A percentile compares a stretch with the other conserved stretches of the same genome.
These are phyloP conservation scores for Syngnathoides biaculeatus DNA, from an alignment of 2,113 vertebrate species.

Conservation along the genomic window DNA sequence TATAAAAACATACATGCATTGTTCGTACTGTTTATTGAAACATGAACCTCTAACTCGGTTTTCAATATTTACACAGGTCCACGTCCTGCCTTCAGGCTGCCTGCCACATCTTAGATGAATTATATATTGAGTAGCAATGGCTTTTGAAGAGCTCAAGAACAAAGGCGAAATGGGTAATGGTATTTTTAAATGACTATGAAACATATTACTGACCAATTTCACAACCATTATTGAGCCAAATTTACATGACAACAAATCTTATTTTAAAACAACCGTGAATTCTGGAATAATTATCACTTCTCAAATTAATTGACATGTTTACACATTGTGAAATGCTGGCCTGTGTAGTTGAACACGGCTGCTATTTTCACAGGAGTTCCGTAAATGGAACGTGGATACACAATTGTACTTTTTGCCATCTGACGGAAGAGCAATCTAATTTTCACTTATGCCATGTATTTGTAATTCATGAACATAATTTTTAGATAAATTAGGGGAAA, in stretches of 20 bases:
- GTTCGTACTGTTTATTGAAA: not conserved
- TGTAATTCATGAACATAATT: too few relatives aligned
- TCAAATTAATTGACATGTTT: not conserved
- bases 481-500: not conserved
- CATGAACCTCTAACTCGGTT: not conserved
- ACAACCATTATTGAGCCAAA: not conserved
- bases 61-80: conserved; percentile 20
- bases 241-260: not conserved
- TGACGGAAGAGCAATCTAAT: too few relatives aligned
- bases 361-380: too few relatives aligned
- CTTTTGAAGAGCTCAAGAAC: conserved; percentile 75
- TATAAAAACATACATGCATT: not conserved
- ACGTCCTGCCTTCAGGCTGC: conserved; percentile 19
- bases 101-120: conserved; percentile 27
- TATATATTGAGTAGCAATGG: conserved; percentile 49
- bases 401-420: too few relatives aligned
- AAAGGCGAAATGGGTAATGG: conserved; percentile 64
- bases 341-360: too few relatives aligned
- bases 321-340: too few relatives aligned
- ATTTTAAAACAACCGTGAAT: not conserved
- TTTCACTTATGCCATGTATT: too few relatives aligned
- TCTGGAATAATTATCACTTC: not conserved
- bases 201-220: not conserved
- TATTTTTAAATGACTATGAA: not conserved
- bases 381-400: too few relatives aligned